Evolutionary conservation across 2,797 vertebrate genomes (phyloP), one percentile per base, ranked within the genome.

Genomic region (Sternotherus odoratus): DNA sequence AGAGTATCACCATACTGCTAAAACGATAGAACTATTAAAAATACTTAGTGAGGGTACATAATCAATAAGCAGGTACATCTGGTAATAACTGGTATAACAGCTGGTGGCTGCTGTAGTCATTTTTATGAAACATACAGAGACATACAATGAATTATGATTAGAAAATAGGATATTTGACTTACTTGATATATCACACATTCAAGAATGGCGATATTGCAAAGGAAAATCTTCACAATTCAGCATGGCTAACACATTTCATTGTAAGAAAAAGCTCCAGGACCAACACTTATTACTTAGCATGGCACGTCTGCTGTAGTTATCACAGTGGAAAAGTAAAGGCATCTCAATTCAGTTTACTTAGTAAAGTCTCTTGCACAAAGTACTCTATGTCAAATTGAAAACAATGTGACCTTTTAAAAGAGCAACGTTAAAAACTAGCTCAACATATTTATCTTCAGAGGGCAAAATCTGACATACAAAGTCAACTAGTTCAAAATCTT

Each of bases 401-500:
- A 91, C 15, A 85, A 95, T 85, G 80, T 0, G 21, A 39, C 72
- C 91, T 86, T 94, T 93, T 81, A 87, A 43, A 81, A 77, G 26
- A 28, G 39, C 79, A 56, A 50, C 79, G 1, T 56, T 94, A 90
- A 90, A 91, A 66, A 79, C 19, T 82, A 90, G 77, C 77, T 90
- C 88, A 87, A 96, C 50, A 77, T 33, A 75, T 39, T 77, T 88
- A 66, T 48, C 50, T 87, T 93, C 92, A 87, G 87, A 96, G 95
- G 93, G 90, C 93, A 94, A 96, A 95, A 92, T 84, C 48, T 93
- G 94, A 91, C 88, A 72, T 92, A 80, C 91, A 95, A 95, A 96
- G 94, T 75, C 93, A 91, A 89, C 33, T 93, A 46, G 74, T 84
- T 90, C 77, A 87, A 54, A 11, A 77, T 60, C 86, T 89, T n/a